These are phyloP conservation scores for Saxicola maurus DNA, from an alignment of 2,797 vertebrate genomes.

Conservation along the genomic window DNA sequence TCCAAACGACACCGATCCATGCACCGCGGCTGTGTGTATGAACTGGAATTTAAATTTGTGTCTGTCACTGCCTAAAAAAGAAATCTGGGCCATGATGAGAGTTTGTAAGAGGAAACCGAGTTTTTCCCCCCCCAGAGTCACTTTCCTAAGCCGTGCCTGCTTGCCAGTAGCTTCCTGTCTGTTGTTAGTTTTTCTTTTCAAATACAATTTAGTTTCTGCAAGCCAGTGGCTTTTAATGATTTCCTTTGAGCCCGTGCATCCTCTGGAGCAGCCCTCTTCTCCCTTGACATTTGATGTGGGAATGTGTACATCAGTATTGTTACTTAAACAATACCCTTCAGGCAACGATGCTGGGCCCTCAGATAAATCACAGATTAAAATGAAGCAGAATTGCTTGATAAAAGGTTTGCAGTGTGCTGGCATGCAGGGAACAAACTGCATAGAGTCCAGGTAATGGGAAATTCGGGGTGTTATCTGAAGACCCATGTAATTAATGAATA, in stretches of 20 bases:
- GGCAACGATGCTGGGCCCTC: not conserved
- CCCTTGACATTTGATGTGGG: conserved; percentile 59
- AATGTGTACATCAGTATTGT: conserved; percentile 56
- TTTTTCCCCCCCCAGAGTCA: not conserved
- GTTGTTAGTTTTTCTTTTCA: conserved; percentile 54
- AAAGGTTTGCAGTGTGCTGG: not conserved
- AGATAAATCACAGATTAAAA: conserved; percentile 50
- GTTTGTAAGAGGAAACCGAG: not conserved
- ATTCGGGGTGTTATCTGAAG: conserved; percentile 21
- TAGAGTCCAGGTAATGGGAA: conserved; percentile 33
- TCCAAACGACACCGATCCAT: not conserved
- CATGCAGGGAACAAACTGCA: conserved; percentile 6
- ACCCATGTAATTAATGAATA: conserved; percentile 49
- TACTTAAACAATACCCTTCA: conserved; percentile 56
- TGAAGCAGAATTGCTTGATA: conserved; percentile 18
- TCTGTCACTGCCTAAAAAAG: not conserved
- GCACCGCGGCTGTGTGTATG: not conserved
- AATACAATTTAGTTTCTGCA: conserved; percentile 54
- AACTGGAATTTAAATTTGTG: not conserved
- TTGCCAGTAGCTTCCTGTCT: conserved; percentile 41
- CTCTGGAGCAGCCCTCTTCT: conserved; percentile 45
- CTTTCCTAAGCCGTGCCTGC: conserved; percentile 22
- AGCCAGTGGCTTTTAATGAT: conserved; percentile 57
- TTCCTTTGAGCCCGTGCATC: conserved; percentile 56
- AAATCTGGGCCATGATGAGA: not conserved